Evolutionary conservation across 2,113 vertebrate species (phyloP), one percentile per base, ranked within the genome.

Genomic region (Trochalopteron elliotii): DNA sequence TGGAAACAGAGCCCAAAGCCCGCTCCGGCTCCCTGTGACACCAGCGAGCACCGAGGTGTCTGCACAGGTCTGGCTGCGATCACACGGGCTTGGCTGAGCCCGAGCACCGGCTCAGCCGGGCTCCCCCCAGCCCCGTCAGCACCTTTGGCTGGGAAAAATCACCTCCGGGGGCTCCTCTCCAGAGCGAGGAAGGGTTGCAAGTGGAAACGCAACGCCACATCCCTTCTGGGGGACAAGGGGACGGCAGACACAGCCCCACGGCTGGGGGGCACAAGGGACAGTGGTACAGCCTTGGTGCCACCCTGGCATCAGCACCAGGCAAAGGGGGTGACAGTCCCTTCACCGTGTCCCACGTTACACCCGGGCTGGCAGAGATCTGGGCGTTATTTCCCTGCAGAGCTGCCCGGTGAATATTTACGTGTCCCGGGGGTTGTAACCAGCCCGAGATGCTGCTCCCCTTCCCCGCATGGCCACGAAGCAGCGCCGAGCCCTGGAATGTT

Each of bases 391-490:
- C 40, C 89, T 4, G 86, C 68, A 47, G 76, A 88, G 67, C 60
- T 52, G 72, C 88, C 60, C 9, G 56, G 4, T 9, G 23, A 27
- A 20, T 16, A 11, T 8, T 33, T 3, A 0, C 0, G 31, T 9
- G 65, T 35, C 63, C 47, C 81, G 15, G 57, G 47, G 82, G 82
- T 31, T 53, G 3, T 35, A 2, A 8, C 3, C 83, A 83, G 87
- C 78, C 57, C 45, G 1, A 9, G 53, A 11, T 11, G 80, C 80
- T 16, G 80, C 64, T 64, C 3, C 40, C 14, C 19, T 15, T 68
- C 53, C 50, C 59, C 0, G 4, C 69, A 15, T 2, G 0, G 3
- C 77, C 87, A 6, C 0, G 28, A 7, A 23, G 57, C 81, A 37
- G 31, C 10, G 44, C 53, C 1, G n/a, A 95, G 87, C 85, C 27